Evolutionary conservation across 2,113 vertebrate genomes (phyloP).

Genomic region (Corythoichthys intestinalis): DNA sequence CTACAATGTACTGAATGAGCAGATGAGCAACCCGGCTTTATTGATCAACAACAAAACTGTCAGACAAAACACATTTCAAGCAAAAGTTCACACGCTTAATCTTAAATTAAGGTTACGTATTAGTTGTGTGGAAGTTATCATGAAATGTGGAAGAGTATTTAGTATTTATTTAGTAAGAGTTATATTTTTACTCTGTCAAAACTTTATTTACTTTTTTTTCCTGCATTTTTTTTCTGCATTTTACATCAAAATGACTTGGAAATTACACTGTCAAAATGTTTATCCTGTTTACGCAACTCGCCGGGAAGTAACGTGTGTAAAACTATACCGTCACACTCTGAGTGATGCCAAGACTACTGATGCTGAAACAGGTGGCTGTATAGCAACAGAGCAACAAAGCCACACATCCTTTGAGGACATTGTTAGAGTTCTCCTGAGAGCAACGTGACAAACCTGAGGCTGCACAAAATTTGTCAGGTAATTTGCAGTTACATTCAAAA

Average conservation of each 20-base stretch:
- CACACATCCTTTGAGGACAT: slow-evolving; percentile 25
- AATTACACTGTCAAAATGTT: slow-evolving; percentile 9
- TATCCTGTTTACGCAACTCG: slow-evolving; percentile 5
- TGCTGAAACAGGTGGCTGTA: slow-evolving; percentile 20
- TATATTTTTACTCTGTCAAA: neutral
- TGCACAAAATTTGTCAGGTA: neutral
- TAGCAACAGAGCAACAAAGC: slow-evolving; percentile 36
- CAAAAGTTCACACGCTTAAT: neutral
- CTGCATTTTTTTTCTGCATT: too few relatives aligned
- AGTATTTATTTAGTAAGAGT: too few relatives aligned
- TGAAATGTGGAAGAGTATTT: too few relatives aligned
- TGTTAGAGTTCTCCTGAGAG: slow-evolving; percentile 20
- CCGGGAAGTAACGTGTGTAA: neutral
- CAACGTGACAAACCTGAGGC: neutral
- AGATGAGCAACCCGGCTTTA: neutral
- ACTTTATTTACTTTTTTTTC: neutral
- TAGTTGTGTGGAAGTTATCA: too few relatives aligned
- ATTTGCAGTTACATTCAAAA: neutral
- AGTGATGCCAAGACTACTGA: slow-evolving; percentile 17
- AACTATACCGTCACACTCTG: slow-evolving; percentile 5
- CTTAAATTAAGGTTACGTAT: neutral
- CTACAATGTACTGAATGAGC: neutral
- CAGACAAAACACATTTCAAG: neutral
- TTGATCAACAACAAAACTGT: neutral
- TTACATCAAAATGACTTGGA: too few relatives aligned